Percentiles rank a stretch among this genome's conserved stretches.
These are phyloP conservation scores for Drosophila triauraria DNA, from an alignment of 1,140 invertebrate species.

Conservation along the genomic window DNA sequence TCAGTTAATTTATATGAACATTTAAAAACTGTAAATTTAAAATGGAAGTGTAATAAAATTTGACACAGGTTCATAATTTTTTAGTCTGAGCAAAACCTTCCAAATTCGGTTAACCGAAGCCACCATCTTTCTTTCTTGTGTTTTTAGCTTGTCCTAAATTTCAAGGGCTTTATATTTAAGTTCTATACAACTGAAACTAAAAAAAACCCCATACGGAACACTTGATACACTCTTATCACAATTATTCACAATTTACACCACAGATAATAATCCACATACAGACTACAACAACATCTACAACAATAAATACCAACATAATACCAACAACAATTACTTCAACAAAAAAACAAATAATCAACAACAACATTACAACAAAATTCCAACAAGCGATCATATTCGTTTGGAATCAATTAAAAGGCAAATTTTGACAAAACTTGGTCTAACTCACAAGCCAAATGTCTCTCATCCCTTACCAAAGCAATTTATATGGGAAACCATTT, in stretches of 20 bases:
- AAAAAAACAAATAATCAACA: constrained; percentile 49
- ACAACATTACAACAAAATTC: constrained; percentile 53
- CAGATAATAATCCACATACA: constrained; percentile 77
- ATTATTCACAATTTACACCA: constrained; percentile 53
- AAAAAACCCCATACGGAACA: constrained; percentile 41
- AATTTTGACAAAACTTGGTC: constrained; percentile 90
- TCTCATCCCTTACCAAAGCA: constrained; percentile 89
- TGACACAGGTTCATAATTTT: too few species aligned
- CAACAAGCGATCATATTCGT: constrained; percentile 86
- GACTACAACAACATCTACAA: constrained; percentile 72
- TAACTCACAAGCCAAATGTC: constrained; percentile 89
- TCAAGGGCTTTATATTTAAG: background rate
- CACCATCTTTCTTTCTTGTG: too few species aligned
- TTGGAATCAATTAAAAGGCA: constrained; percentile 92
- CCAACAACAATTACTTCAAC: constrained; percentile 59
- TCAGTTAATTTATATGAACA: too few species aligned
- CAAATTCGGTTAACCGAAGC: too few species aligned
- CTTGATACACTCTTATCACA: constrained; percentile 74
- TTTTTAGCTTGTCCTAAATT: background rate
- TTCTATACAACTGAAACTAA: background rate
- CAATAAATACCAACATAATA: constrained; percentile 53
- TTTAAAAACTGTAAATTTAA: too few species aligned
- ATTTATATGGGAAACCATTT: constrained; percentile 89
- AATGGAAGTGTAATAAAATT: too few species aligned
- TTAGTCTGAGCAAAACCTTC: too few species aligned